Percentiles rank a stretch among this genome's conserved stretches.
These are phyloP conservation scores for Hylyphantes graminicola DNA, from an alignment of 1,140 invertebrate genomes.

Conservation along the genomic window DNA sequence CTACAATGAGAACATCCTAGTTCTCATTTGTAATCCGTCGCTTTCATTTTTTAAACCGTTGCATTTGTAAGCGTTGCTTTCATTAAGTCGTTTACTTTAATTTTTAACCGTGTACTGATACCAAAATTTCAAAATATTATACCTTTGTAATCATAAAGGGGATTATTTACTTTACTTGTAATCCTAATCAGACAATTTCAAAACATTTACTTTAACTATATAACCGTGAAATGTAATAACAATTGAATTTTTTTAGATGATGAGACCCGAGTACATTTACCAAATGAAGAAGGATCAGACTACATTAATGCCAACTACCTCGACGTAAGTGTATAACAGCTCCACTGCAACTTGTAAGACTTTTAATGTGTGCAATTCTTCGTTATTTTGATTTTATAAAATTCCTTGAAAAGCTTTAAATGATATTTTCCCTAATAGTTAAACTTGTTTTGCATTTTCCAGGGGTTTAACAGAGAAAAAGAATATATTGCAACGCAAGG, in stretches of 20 bases:
- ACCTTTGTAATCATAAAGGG: too few species aligned
- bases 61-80: too few species aligned
- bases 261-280: slow-evolving; percentile 68
- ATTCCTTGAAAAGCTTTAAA: not conserved
- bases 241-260: slow-evolving; percentile 65
- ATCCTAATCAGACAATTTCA: too few species aligned
- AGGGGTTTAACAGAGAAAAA: slow-evolving; percentile 73
- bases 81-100: too few species aligned
- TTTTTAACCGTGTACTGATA: too few species aligned
- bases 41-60: too few species aligned
- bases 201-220: too few species aligned
- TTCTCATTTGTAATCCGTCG: too few species aligned
- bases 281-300: slow-evolving; percentile 64
- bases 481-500: slow-evolving; percentile 87
- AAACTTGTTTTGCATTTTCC: not conserved
- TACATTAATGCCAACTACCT: slow-evolving; percentile 73
- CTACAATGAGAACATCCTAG: too few species aligned
- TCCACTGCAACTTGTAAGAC: not conserved
- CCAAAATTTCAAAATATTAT: too few species aligned
- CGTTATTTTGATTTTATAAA: not conserved
- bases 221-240: too few species aligned
- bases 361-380: not conserved
- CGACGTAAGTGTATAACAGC: slow-evolving; percentile 66
- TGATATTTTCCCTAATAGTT: not conserved
- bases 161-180: too few species aligned